These are phyloP conservation scores for Agrotis ipsilon DNA, from an alignment of 2,888 invertebrate species.

Conservation along the genomic window DNA sequence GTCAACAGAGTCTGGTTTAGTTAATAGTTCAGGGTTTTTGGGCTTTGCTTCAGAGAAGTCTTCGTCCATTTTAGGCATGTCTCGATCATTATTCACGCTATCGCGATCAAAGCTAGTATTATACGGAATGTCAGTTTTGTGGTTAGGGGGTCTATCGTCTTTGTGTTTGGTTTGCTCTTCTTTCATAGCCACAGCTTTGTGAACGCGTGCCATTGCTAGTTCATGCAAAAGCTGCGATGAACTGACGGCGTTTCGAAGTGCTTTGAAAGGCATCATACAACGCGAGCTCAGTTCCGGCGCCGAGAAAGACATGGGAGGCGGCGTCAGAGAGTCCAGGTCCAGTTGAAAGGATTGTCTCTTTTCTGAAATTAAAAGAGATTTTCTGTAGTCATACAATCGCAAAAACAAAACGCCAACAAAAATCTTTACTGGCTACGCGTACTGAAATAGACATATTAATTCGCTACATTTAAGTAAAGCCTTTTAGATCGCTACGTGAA, in stretches of 20 bases:
- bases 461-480: constrained; percentile 26
- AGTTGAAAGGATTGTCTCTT: constrained; percentile 92
- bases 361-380: constrained; percentile 68
- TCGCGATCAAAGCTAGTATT: constrained; percentile 67
- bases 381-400: constrained; percentile 17
- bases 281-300: constrained; percentile 94
- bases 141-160: constrained; percentile 69
- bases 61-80: constrained; percentile 58
- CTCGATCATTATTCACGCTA: constrained; percentile 57
- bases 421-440: background rate
- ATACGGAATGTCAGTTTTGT: constrained; percentile 83
- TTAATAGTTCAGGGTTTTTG: constrained; percentile 77
- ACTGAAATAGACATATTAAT: background rate
- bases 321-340: constrained; percentile 93
- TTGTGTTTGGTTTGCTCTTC: constrained; percentile 91
- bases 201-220: constrained; percentile 95
- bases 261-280: constrained; percentile 88
- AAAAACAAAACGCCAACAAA: background rate
- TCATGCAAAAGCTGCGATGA: constrained; percentile 96
- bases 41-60: constrained; percentile 48
- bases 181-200: constrained; percentile 94
- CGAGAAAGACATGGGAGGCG: constrained; percentile 95
- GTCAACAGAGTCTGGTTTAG: constrained; percentile 82
- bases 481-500: constrained; percentile 4
- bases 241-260: constrained; percentile 94